phyloP scores from a whole-genome alignment of 2,113 vertebrate species.

The Emydura subglobosa region DNA sequence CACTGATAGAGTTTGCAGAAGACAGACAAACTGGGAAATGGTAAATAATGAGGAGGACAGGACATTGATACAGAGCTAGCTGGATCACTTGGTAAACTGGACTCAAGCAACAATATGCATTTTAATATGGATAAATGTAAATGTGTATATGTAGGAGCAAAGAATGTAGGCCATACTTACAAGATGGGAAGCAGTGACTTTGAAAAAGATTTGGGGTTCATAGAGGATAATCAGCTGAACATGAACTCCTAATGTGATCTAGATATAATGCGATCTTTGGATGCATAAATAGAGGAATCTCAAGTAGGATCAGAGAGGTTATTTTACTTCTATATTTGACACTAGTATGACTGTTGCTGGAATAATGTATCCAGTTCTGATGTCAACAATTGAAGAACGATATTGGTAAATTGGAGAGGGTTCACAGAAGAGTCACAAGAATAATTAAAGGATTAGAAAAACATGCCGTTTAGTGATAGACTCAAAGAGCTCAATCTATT shows the following conservation, averaged over 20 bases:
- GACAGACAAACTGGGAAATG: background rate
- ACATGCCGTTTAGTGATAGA: background rate
- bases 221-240: background rate
- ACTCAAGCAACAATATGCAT: background rate
- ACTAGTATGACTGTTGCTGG: background rate
- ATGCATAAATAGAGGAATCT: background rate
- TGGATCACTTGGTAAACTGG: background rate
- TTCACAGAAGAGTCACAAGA: background rate
- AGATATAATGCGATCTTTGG: background rate
- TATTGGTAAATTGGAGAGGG: background rate
- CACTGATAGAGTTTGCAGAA: background rate
- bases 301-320: background rate
- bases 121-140: background rate
- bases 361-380: background rate
- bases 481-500: background rate
- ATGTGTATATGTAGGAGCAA: background rate
- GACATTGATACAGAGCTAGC: background rate
- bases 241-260: background rate
- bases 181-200: background rate
- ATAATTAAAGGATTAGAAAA: background rate
- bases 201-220: no score
- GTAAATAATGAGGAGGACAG: background rate
- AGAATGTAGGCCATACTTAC: background rate
- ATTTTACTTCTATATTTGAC: background rate
- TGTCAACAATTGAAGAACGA: background rate